These are phyloP conservation scores for Sakesphorus luctuosus DNA, from an alignment of 2,113 vertebrate genomes.

Conservation along the genomic window DNA sequence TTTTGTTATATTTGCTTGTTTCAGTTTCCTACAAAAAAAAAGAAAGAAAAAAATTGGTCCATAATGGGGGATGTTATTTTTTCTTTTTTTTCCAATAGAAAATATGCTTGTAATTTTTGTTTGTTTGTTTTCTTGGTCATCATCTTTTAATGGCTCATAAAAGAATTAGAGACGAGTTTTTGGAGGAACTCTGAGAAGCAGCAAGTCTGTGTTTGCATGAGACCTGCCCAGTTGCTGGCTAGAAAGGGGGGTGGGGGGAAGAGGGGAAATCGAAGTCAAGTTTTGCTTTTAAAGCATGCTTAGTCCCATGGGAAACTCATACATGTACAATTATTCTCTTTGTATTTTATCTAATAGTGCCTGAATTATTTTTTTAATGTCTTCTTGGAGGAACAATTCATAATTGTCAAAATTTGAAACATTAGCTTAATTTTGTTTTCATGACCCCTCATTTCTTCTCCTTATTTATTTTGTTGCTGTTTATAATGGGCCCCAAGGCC, in stretches of 20 bases:
- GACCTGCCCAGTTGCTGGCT: conserved; percentile 54
- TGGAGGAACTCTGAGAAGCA: conserved; percentile 63
- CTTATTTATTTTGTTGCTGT: conserved; percentile 80
- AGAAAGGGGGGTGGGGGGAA: conserved; percentile 16
- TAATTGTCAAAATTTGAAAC: conserved; percentile 84
- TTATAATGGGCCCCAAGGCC: conserved; percentile 81
- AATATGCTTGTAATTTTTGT: conserved; percentile 27
- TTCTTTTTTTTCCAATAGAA: background rate
- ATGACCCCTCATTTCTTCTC: conserved; percentile 75
- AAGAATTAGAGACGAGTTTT: conserved; percentile 62
- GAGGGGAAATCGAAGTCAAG: conserved; percentile 36
- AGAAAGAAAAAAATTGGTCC: conserved; percentile 15
- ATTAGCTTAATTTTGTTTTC: conserved; percentile 85
- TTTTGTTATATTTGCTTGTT: conserved; percentile 79
- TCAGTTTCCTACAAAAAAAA: conserved; percentile 70
- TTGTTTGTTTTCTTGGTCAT: conserved; percentile 60
- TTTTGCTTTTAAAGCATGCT: conserved; percentile 76
- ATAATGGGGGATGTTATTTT: conserved; percentile 29
- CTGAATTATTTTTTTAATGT: conserved; percentile 74
- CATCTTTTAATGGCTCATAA: conserved; percentile 60
- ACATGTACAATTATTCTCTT: conserved; percentile 74
- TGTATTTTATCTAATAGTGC: conserved; percentile 82
- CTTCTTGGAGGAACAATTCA: conserved; percentile 79
- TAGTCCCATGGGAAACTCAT: conserved; percentile 66
- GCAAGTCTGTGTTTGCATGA: conserved; percentile 74